A percentile compares a stretch with the other conserved stretches of the same genome.
Evolutionary conservation across 1,140 invertebrate species (phyloP).

Genomic region (Eumaeus atala): DNA sequence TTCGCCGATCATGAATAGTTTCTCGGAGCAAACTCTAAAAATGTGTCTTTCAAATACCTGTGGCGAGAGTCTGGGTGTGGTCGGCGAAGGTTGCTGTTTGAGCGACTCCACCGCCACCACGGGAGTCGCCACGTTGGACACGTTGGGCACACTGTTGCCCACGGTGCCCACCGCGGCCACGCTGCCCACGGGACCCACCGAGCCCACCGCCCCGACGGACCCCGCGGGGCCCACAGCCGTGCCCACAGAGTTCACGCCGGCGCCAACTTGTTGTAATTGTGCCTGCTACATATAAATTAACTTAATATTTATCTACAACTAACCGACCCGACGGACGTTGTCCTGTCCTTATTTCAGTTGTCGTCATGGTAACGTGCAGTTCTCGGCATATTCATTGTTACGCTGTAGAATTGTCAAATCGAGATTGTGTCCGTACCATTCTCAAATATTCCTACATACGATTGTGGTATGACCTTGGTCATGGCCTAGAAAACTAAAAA

Average conservation of each 20-base stretch:
- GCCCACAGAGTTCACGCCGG: slow-evolving; percentile 35
- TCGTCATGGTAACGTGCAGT: too few relatives aligned
- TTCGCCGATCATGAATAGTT: too few relatives aligned
- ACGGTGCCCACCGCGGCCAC: slow-evolving; percentile 30
- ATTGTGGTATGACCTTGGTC: too few relatives aligned
- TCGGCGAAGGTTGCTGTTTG: slow-evolving; percentile 55
- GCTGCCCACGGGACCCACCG: slow-evolving; percentile 26
- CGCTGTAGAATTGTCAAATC: too few relatives aligned
- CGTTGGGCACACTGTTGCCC: slow-evolving; percentile 27
- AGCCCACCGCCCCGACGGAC: slow-evolving; percentile 27
- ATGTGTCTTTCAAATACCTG: slow-evolving; percentile 31
- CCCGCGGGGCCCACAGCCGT: slow-evolving; percentile 34
- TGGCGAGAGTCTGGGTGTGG: slow-evolving; percentile 48
- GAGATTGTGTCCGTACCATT: too few relatives aligned
- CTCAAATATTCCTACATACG: too few relatives aligned
- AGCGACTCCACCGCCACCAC: slow-evolving; percentile 37
- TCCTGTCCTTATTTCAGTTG: too few relatives aligned
- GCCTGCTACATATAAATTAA: slow-evolving; percentile 41
- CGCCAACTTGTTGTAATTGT: slow-evolving; percentile 56
- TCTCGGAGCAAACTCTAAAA: too few relatives aligned
- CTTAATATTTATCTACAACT: neutral
- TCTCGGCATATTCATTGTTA: too few relatives aligned
- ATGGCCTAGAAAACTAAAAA: too few relatives aligned
- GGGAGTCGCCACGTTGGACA: slow-evolving; percentile 30
- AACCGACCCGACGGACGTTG: too few relatives aligned